Percentiles rank a stretch among this genome's conserved stretches.
Evolutionary conservation across 2,888 invertebrate species (phyloP).

Genomic region (Latheticus oryzae): DNA sequence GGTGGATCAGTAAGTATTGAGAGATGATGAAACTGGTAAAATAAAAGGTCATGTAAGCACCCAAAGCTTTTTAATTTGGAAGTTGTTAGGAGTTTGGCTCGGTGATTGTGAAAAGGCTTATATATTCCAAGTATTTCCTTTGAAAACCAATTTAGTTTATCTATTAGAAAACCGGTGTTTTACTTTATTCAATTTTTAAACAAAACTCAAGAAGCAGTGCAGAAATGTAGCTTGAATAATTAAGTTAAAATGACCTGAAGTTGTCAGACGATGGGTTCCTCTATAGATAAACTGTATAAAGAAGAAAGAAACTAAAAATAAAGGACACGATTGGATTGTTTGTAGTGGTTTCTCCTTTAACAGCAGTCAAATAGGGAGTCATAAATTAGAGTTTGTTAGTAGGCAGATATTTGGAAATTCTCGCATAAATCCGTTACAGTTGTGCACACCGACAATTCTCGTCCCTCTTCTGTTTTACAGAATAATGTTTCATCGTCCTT

Average conservation of each 20-base stretch:
- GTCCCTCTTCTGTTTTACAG: conserved; percentile 51
- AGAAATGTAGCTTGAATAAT: conserved; percentile 34
- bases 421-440: conserved; percentile 60
- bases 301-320: conserved; percentile 34
- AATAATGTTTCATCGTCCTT: conserved; percentile 51
- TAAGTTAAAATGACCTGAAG: conserved; percentile 35
- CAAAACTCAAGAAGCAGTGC: conserved; percentile 28
- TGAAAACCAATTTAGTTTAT: conserved; percentile 28
- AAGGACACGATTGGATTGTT: conserved; percentile 29
- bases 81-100: conserved; percentile 21
- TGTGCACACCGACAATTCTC: conserved; percentile 54
- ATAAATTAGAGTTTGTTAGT: conserved; percentile 61
- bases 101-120: conserved; percentile 6
- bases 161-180: conserved; percentile 26
- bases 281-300: conserved; percentile 9
- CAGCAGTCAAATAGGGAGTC: conserved; percentile 59
- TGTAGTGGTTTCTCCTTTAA: conserved; percentile 60
- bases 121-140: conserved; percentile 15
- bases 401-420: conserved; percentile 60
- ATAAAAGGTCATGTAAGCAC: conserved; percentile 29
- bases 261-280: conserved; percentile 27
- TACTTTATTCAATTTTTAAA: conserved; percentile 34
- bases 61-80: conserved; percentile 24
- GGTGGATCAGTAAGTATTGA: conserved; percentile 13
- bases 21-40: conserved; percentile 16